phyloP scores from a whole-genome alignment of 2,888 invertebrate genomes.

The Nebria salina region DNA sequence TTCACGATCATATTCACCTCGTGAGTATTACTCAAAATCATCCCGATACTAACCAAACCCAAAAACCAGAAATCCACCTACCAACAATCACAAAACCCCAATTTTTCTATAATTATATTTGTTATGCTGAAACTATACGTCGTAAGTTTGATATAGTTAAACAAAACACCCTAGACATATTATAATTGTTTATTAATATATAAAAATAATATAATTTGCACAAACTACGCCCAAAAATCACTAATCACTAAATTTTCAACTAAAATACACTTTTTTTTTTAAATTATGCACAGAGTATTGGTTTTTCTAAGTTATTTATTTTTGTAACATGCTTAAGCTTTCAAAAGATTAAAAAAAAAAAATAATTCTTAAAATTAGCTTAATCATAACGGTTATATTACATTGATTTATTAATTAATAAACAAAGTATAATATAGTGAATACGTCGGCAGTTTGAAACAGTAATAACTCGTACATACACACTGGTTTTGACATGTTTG shows the following conservation, averaged over 20 bases:
- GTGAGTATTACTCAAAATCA: slow-evolving; percentile 68
- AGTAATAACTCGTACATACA: background rate
- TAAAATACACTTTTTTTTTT: no score
- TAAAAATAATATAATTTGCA: background rate
- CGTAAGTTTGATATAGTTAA: background rate
- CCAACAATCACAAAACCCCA: background rate
- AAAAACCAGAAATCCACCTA: background rate
- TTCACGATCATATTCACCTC: slow-evolving; percentile 80
- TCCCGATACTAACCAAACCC: slow-evolving; percentile 3
- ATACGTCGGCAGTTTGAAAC: background rate
- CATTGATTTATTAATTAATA: background rate
- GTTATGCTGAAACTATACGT: background rate
- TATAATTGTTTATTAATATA: background rate
- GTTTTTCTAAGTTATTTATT: no score
- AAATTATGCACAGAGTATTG: no score
- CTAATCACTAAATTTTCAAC: no score
- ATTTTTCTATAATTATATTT: slow-evolving; percentile 3
- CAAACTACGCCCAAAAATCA: background rate
- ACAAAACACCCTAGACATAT: background rate
- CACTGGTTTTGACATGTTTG: background rate
- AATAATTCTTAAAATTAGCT: background rate
- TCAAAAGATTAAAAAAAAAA: background rate
- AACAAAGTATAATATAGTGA: background rate
- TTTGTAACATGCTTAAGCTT: no score
- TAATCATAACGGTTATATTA: background rate